Base-by-base conservation (phyloP, 2,113 vertebrate species). In the Dromaius novaehollandiae region DNA sequence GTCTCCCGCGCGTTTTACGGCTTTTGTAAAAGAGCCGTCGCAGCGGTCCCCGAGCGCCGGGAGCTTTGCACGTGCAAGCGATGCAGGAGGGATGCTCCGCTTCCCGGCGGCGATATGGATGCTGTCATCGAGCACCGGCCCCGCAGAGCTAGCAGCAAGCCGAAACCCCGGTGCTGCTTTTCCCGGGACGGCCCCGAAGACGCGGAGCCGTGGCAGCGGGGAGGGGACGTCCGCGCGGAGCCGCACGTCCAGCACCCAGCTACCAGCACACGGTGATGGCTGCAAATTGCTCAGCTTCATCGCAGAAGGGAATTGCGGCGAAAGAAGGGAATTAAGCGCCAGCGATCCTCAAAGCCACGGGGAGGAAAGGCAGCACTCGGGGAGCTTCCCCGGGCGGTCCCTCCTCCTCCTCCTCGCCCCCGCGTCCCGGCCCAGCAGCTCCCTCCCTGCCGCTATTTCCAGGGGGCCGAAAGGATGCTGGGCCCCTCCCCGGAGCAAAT, bases 201-300 rank as follows among this genome's bases (percentile, higher is more conserved):
- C 51, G 20, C 9, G 1, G n/a, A 30, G 24, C 61, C 53, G 4
- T 6, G 4, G 32, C 17, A 80, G 21, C 26, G 0, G 0, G 40
- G 26, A 46, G 44, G 44, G 14, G 44, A 22, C 38, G 13, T 11
- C 65, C 9, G 79, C n/a, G 70, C 21, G 66, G 56, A 7, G 42
- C 36, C 95, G 86, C 65, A 78, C 38, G 83, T 73, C 81, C 73
- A 7, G 40, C 65, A 44, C 64, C 24, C 8, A 2, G 46, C 56
- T 12, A 12, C 2, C 2, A 34, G 63, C 53, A 51, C n/a, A n/a
- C n/a, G 22, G 26, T 19, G 18, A 69, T 7, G 17, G 36, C 24
- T 26, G 74, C 69, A 11, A 46, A 42, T 6, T 5, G 81, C 73
- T 80, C 68, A 14, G 0, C 30, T 63, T 34, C 13, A 7, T 25